Conservation (phyloP, 1,140 invertebrate species). For the Lysiphlebus fabarum region DNA sequence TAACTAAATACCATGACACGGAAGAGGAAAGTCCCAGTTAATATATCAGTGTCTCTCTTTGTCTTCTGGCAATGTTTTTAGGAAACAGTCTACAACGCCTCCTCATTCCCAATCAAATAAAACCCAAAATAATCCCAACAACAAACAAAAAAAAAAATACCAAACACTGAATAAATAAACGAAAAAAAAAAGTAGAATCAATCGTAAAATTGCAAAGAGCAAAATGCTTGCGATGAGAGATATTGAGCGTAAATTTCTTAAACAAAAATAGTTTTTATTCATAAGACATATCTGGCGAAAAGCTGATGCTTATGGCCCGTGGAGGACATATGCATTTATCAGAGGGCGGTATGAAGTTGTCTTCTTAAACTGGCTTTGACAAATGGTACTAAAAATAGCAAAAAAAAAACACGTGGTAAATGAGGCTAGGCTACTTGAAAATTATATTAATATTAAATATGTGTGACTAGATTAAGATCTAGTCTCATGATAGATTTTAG, state of each 20-base stretch:
- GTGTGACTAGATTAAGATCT: too few relatives aligned
- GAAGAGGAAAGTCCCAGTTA: constrained; percentile 40
- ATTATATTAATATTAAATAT: too few relatives aligned
- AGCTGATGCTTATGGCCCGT: constrained; percentile 46
- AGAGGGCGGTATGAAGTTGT: constrained; percentile 40
- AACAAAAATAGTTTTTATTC: constrained; percentile 50
- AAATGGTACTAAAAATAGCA: constrained; percentile 55
- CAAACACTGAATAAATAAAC: not conserved
- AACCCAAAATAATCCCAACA: not conserved
- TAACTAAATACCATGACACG: constrained; percentile 47
- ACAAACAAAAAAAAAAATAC: constrained; percentile 7
- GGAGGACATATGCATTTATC: constrained; percentile 42
- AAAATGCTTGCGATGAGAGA: constrained; percentile 2
- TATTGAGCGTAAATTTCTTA: constrained; percentile 33
- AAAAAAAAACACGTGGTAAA: constrained; percentile 28
- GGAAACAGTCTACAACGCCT: constrained; percentile 17
- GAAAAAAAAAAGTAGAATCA: constrained; percentile 1
- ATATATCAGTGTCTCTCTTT: constrained; percentile 37
- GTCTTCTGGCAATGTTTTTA: constrained; percentile 24
- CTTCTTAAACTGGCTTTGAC: constrained; percentile 50
- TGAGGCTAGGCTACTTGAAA: not conserved
- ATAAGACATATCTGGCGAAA: constrained; percentile 24
- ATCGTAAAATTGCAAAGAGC: not conserved
- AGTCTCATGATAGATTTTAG: too few relatives aligned
- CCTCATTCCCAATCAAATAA: constrained; percentile 14